These are phyloP conservation scores for Eubasilissa regina DNA, from an alignment of 1,140 invertebrate genomes.

Conservation along the genomic window DNA sequence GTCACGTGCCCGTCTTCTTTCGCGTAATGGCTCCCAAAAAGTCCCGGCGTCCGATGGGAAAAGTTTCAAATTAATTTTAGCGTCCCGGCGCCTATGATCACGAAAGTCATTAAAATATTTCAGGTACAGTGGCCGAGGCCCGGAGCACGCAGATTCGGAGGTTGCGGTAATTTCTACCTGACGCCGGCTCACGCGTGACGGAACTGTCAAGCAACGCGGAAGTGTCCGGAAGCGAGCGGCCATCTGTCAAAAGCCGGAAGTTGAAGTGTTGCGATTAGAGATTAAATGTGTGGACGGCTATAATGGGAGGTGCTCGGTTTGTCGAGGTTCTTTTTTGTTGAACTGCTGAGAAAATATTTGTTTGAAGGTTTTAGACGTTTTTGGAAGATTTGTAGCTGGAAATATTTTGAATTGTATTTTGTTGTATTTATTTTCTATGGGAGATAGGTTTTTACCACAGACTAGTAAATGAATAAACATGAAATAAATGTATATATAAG, in stretches of 20 bases:
- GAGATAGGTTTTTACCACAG: no score
- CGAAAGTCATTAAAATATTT: slow-evolving; percentile 34
- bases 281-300: no score
- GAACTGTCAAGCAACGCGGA: slow-evolving; percentile 7
- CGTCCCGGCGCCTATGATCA: slow-evolving; percentile 23
- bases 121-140: slow-evolving; percentile 4
- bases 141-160: not conserved
- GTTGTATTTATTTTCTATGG: no score
- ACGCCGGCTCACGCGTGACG: slow-evolving; percentile 5
- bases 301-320: no score
- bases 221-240: slow-evolving; percentile 4
- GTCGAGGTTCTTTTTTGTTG: no score
- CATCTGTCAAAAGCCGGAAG: slow-evolving; percentile 21
- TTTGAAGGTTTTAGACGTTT: no score
- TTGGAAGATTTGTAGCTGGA: no score
- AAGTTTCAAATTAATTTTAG: slow-evolving; percentile 33
- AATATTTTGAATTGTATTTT: no score
- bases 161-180: slow-evolving; percentile 9
- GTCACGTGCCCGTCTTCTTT: slow-evolving; percentile 30
- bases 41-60: slow-evolving; percentile 27
- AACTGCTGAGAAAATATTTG: no score
- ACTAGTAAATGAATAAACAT: no score
- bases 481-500: no score
- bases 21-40: slow-evolving; percentile 29
- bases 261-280: not conserved